Percentiles rank a stretch among this genome's conserved stretches.
Conservation (phyloP, 2,113 vertebrate genomes). For the Amia ocellicauda region DNA sequence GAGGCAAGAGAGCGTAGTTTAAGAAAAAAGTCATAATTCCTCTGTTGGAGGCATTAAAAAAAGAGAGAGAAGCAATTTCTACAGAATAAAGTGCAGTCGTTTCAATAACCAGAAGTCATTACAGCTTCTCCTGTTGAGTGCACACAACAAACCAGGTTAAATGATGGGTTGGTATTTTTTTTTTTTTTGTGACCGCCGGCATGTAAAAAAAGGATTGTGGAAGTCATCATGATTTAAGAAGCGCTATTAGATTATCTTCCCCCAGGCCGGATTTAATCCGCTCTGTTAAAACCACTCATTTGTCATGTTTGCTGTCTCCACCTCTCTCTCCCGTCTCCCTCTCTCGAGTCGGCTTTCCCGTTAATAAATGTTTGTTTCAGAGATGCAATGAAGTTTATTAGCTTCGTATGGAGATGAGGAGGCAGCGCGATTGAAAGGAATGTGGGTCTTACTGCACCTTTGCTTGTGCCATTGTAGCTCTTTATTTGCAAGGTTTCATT, state of each 20-base stretch:
- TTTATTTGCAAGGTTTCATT: too few species aligned
- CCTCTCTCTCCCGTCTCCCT: conserved; percentile 29
- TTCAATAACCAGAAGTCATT: neutral
- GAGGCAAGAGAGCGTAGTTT: too few species aligned
- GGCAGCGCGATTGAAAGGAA: too few species aligned
- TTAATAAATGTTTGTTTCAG: neutral
- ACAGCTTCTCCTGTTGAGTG: neutral
- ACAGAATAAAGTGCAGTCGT: neutral
- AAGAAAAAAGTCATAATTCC: too few species aligned
- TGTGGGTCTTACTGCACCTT: too few species aligned
- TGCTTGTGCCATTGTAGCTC: too few species aligned
- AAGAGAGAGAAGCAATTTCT: too few species aligned
- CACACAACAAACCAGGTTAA: neutral
- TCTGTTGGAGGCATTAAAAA: neutral
- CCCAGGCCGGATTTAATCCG: conserved; percentile 77
- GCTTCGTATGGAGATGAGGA: neutral
- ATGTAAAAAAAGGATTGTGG: conserved; percentile 52
- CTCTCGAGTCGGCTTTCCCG: conserved; percentile 19
- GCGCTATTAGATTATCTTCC: conserved; percentile 69
- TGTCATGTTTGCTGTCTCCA: conserved; percentile 78
- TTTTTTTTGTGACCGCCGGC: neutral
- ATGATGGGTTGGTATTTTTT: neutral
- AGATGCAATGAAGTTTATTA: neutral
- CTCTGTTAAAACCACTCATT: conserved; percentile 76
- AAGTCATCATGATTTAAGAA: conserved; percentile 63